Conservation (phyloP, 1,140 invertebrate genomes). For the Ceratosolen solmsi region DNA sequence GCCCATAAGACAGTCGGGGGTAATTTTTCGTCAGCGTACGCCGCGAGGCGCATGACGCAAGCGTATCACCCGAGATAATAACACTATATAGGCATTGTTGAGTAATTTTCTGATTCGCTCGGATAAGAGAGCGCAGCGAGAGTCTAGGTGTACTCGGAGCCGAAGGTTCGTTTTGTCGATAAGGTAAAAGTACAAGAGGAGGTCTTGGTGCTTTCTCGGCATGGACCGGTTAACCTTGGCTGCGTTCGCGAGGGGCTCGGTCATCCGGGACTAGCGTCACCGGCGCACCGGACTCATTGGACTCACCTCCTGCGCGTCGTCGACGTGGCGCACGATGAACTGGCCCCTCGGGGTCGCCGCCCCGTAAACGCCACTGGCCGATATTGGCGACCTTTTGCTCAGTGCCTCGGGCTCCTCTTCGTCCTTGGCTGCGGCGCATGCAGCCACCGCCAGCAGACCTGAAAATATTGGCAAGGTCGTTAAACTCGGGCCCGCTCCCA, state of each 20-base stretch:
- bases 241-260: background rate
- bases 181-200: slow-evolving; percentile 31
- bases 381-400: slow-evolving; percentile 68
- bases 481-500: slow-evolving; percentile 19
- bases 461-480: slow-evolving; percentile 24
- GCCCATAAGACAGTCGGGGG: background rate
- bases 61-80: slow-evolving; percentile 36
- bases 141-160: background rate
- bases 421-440: slow-evolving; percentile 38
- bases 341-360: slow-evolving; percentile 56
- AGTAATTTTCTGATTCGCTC: slow-evolving; percentile 41
- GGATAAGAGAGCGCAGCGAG: slow-evolving; percentile 21
- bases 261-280: background rate
- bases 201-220: too few relatives aligned
- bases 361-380: slow-evolving; percentile 65
- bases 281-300: background rate
- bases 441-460: slow-evolving; percentile 61
- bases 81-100: slow-evolving; percentile 36
- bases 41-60: slow-evolving; percentile 27
- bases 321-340: slow-evolving; percentile 68
- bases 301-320: slow-evolving; percentile 69
- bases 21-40: slow-evolving; percentile 31
- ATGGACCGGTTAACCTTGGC: slow-evolving; percentile 47
- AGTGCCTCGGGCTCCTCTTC: slow-evolving; percentile 56
- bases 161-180: slow-evolving; percentile 34